Conservation (phyloP, 2,888 invertebrate species). For the Catocala nupta region DNA sequence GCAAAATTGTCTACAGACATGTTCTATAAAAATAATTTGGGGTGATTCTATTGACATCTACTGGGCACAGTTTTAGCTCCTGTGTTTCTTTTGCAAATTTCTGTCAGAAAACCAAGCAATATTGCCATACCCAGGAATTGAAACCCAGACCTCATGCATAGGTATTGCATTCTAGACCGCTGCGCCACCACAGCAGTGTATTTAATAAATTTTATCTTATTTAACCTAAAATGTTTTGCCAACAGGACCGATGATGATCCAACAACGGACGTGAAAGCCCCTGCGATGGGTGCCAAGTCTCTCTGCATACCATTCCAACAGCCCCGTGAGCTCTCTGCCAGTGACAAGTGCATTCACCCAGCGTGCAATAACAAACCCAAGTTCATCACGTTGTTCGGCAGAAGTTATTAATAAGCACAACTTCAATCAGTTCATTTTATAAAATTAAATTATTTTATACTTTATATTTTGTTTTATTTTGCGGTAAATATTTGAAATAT, state of each 20-base stretch:
- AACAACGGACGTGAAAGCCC: slow-evolving; percentile 91
- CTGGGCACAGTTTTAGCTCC: no score
- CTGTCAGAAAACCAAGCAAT: no score
- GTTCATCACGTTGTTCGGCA: slow-evolving; percentile 96
- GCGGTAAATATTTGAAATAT: no score
- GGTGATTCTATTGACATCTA: no score
- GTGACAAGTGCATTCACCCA: slow-evolving; percentile 95
- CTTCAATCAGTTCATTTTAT: slow-evolving; percentile 47
- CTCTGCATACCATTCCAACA: slow-evolving; percentile 99
- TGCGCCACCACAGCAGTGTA: no score
- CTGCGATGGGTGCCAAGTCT: slow-evolving; percentile 99
- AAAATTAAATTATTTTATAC: slow-evolving; percentile 59
- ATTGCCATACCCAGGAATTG: no score
- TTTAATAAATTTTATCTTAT: no score
- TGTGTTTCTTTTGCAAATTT: no score
- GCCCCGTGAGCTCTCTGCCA: slow-evolving; percentile 88
- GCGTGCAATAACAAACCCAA: slow-evolving; percentile 93
- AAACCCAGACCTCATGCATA: no score
- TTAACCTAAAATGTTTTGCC: slow-evolving; percentile 8
- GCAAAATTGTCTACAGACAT: no score
- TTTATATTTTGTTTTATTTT: slow-evolving; percentile 40
- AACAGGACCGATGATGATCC: slow-evolving; percentile 88
- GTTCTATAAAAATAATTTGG: no score
- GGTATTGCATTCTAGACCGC: no score
- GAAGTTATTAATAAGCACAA: slow-evolving; percentile 91